These are phyloP conservation scores for Lypha dubia DNA, from an alignment of 2,888 invertebrate species.

Conservation along the genomic window DNA sequence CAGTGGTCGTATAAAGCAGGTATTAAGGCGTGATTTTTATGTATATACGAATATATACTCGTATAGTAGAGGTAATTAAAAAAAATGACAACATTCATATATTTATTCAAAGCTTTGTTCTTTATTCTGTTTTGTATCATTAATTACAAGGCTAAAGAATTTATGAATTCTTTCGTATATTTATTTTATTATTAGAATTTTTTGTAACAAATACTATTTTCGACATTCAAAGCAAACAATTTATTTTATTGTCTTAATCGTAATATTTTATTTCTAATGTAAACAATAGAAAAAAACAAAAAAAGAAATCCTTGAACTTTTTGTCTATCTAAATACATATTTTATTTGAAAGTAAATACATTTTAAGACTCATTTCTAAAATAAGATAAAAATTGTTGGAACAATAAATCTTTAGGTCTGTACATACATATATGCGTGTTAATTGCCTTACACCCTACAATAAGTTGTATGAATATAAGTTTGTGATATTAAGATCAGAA, in stretches of 20 bases:
- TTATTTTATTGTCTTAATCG: constrained; percentile 1
- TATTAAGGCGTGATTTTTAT: constrained; percentile 39
- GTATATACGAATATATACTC: not conserved
- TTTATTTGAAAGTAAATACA: not conserved
- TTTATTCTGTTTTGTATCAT: constrained; percentile 2
- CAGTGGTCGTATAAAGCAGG: not conserved
- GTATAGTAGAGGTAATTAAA: constrained; percentile 26
- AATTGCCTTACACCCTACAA: not conserved
- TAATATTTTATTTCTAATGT: not conserved
- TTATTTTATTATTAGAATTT: too few relatives aligned
- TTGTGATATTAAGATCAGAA: not conserved
- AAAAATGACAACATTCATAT: constrained; percentile 33
- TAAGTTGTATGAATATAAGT: not conserved
- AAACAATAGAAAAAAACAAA: not conserved
- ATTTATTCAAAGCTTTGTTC: not conserved
- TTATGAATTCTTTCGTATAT: constrained; percentile 17
- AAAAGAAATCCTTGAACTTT: not conserved
- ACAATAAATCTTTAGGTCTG: not conserved
- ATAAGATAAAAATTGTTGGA: not conserved
- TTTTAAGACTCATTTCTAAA: not conserved
- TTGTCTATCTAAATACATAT: not conserved
- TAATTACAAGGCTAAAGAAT: constrained; percentile 43
- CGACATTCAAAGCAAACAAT: constrained; percentile 14
- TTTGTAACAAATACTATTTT: constrained; percentile 11
- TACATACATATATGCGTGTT: too few relatives aligned